These are phyloP conservation scores for Parnassius glacialis DNA, from an alignment of 2,888 invertebrate genomes.

Conservation along the genomic window DNA sequence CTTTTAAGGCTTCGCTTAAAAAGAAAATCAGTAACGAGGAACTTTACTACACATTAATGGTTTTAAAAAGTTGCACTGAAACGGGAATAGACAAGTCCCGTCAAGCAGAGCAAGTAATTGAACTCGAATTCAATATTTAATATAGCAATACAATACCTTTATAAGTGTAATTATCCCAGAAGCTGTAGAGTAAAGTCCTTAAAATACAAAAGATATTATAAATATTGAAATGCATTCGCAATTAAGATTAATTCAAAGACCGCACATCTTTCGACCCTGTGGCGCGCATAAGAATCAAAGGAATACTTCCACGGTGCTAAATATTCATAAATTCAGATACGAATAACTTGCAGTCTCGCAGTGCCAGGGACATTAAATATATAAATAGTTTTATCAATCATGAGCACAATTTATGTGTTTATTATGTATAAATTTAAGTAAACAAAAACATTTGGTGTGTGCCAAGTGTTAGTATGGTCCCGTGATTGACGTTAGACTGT, in stretches of 20 bases:
- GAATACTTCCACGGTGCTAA: slow-evolving; percentile 42
- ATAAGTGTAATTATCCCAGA: slow-evolving; percentile 10
- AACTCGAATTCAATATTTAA: background rate
- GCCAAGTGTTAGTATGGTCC: no score
- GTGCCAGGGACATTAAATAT: slow-evolving; percentile 1
- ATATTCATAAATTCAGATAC: slow-evolving; percentile 50
- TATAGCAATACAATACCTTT: background rate
- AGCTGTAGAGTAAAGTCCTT: slow-evolving; percentile 24
- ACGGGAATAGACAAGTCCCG: background rate
- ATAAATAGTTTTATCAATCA: no score
- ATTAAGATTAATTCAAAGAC: slow-evolving; percentile 32
- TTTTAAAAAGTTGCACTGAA: background rate
- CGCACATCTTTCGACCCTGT: slow-evolving; percentile 31
- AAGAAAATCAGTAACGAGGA: no score
- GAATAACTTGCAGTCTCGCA: slow-evolving; percentile 38
- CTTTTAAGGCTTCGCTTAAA: no score
- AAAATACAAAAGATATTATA: slow-evolving; percentile 20
- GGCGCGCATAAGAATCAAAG: slow-evolving; percentile 42
- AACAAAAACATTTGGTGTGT: no score
- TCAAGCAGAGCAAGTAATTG: background rate
- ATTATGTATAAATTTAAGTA: no score
- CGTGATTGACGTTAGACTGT: no score
- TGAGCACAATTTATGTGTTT: no score
- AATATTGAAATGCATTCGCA: slow-evolving; percentile 38
- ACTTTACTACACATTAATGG: no score